Evolutionary conservation across 2,113 vertebrate species (phyloP), one percentile per base, ranked within the genome.

Genomic region (Aspiorhynchus laticeps): DNA sequence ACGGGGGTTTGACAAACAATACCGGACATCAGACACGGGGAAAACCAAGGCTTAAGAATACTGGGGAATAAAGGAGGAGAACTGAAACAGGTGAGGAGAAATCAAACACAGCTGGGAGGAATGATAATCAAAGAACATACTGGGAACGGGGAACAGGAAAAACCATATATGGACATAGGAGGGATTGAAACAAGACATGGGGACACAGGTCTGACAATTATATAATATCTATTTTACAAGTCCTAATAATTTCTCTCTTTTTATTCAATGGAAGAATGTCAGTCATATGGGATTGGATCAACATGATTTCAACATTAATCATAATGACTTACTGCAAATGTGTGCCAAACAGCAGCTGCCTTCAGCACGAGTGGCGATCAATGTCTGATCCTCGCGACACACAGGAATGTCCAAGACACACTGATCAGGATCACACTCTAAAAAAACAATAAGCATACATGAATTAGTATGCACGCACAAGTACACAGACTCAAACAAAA

Each of bases 391-490:
- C 0, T 95, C 95, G 78, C 92, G 94, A 89, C 98, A 99, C 80
- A 83, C 91, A 24, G 96, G 97, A 36, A 95, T 69, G 48, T 93
- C 69, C 1, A 92, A 89, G 83, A 96, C 96, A 88, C 98, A 99
- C 83, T 95, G 95, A 24, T 94, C 94, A 38, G 97, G 96, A 91
- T 99, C 97, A 89, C 98, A 99, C 88, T 99, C 98, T 99, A 91
- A 24, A 81, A 26, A 31, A n/a, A 12, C 56, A 59, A 90, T 24
- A 71, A 31, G 90, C 31, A 85, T 9, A 86, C 1, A n/a, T 41
- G 19, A 4, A 73, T 38, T 24, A 17, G 79, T 61, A 65, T 28
- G 15, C 12, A 78, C 7, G 28, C 67, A 41, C 14, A 46, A 61
- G 11, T 43, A 86, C 43, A 83, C 31, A 76, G 41, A 75, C n/a